phyloP scores from a whole-genome alignment of 1,140 invertebrate genomes.

The Glomeris maerens region DNA sequence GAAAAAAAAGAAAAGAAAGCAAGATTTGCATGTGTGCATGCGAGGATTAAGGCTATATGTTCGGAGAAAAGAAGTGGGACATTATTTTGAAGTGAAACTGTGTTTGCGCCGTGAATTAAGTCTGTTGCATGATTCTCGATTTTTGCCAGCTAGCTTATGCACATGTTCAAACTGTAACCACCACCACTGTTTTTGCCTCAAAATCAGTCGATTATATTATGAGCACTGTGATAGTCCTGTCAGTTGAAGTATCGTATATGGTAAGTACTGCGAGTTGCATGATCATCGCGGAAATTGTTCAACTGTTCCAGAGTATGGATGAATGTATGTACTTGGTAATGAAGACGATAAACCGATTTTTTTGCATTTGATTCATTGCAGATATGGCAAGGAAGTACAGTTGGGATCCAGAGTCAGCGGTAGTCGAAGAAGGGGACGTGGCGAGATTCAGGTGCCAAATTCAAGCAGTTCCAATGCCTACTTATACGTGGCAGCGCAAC shows the following conservation, averaged over 20 bases:
- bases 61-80: too few species aligned
- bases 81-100: too few species aligned
- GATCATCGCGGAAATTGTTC: not conserved
- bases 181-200: not conserved
- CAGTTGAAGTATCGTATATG: not conserved
- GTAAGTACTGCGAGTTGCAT: not conserved
- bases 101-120: too few species aligned
- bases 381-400: conserved; percentile 35
- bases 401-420: conserved; percentile 32
- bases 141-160: too few species aligned
- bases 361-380: conserved; percentile 23
- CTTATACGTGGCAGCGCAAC: conserved; percentile 39
- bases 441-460: conserved; percentile 39
- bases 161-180: too few species aligned
- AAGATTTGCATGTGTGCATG: too few species aligned
- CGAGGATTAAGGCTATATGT: too few species aligned
- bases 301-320: not conserved
- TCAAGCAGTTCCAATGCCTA: conserved; percentile 37
- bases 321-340: not conserved
- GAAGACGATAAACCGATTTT: conserved; percentile 1
- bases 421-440: conserved; percentile 34
- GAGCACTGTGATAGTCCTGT: conserved; percentile 1
- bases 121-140: too few species aligned
- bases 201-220: not conserved
- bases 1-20: too few species aligned